phyloP scores from a whole-genome alignment of 1,140 invertebrate species.

The Ceratina japonica region DNA sequence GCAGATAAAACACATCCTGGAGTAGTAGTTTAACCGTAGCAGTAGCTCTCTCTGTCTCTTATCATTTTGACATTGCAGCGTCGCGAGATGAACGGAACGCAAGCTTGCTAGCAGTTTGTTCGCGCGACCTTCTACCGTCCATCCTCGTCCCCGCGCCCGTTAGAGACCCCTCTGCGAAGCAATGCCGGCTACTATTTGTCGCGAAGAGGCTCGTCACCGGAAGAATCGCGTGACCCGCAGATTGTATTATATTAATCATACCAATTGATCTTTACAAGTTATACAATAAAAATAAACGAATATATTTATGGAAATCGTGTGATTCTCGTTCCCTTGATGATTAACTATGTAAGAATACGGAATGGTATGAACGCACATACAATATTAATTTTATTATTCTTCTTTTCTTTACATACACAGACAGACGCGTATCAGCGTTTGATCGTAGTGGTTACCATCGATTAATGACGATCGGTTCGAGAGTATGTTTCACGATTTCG shows the following conservation, averaged over 20 bases:
- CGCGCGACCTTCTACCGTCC: background rate
- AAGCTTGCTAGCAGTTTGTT: background rate
- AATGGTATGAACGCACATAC: background rate
- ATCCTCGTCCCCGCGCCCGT: background rate
- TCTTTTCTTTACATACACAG: slow-evolving; percentile 63
- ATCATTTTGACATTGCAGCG: slow-evolving; percentile 66
- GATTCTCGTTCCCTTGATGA: background rate
- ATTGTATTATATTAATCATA: slow-evolving; percentile 42
- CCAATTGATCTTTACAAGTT: background rate
- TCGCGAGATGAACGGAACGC: slow-evolving; percentile 11
- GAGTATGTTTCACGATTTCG: slow-evolving; percentile 28
- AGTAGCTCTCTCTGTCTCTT: slow-evolving; percentile 54
- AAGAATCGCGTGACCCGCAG: background rate
- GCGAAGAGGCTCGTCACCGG: background rate
- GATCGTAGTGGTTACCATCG: slow-evolving; percentile 55
- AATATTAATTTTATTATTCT: slow-evolving; percentile 69
- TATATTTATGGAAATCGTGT: slow-evolving; percentile 15
- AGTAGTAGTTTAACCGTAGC: slow-evolving; percentile 70
- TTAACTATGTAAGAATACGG: too few relatives aligned
- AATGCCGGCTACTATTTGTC: background rate
- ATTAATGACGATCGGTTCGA: slow-evolving; percentile 57
- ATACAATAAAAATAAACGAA: background rate
- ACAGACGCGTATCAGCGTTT: slow-evolving; percentile 60
- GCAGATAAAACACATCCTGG: slow-evolving; percentile 71
- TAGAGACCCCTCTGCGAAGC: background rate